Conservation (phyloP, 92 coral and sea anemone genomes). For the Porites lobata region DNA sequence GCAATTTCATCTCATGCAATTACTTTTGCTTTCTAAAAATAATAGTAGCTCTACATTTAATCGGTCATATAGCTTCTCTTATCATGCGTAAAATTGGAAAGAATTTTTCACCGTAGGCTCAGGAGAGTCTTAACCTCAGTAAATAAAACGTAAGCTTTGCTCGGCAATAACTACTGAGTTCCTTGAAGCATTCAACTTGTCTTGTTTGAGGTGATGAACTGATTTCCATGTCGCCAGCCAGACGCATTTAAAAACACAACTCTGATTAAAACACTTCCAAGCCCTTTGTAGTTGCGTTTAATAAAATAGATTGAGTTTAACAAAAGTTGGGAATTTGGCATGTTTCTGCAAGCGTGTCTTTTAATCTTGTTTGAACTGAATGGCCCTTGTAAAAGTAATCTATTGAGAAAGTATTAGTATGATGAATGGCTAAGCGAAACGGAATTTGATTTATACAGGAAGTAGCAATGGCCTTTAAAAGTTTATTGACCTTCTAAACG, state of each 20-base stretch:
- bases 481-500: neutral
- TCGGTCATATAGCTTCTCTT: constrained; percentile 1
- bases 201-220: constrained; percentile 36
- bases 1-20: neutral
- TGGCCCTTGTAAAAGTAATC: neutral
- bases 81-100: constrained; percentile 8
- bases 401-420: neutral
- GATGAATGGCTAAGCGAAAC: no score
- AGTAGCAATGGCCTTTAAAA: neutral
- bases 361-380: neutral
- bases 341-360: neutral
- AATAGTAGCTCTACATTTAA: neutral
- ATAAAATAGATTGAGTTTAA: neutral
- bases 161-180: constrained; percentile 10
- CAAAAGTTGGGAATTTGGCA: constrained; percentile 5
- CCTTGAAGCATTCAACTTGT: neutral
- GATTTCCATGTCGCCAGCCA: constrained; percentile 48
- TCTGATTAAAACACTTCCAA: neutral
- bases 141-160: constrained; percentile 2
- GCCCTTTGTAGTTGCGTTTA: neutral
- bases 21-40: neutral
- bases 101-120: constrained; percentile 4
- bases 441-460: neutral
- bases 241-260: constrained; percentile 11
- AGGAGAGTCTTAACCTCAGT: neutral